Base-by-base conservation (phyloP, 2,888 invertebrate genomes). In the Sphinx pinastri region DNA sequence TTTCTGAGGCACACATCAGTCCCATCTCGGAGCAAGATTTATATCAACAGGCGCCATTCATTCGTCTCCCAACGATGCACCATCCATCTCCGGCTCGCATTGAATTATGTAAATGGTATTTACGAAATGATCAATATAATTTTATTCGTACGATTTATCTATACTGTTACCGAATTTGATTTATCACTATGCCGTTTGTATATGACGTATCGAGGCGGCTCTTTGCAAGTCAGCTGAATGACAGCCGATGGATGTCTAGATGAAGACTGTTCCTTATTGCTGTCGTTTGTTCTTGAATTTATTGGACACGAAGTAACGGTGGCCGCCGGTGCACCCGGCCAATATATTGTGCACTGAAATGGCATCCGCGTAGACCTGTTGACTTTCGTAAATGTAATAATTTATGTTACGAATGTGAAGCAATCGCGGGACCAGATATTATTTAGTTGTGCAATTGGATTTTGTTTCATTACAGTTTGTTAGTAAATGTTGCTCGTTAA, bases 291-390 rank as follows among this genome's bases (percentile, higher is more conserved):
- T 88, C 86, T 86, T 86, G 84, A 87, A 90, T 92, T 92, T 92
- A 92, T 92, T 90, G 88, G 87, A 88, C 90, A 91, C 91, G 91
- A 90, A 89, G 84, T 91, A 91, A 91, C 90, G 89, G 91, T 88
- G 82, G 85, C 84, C 80, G 55, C 45, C 68, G 68, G 19, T 12
- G 79, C 80, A 76, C 81, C 75, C 79, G 81, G 76, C 76, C 88
- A 85, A 88, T 86, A 85, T 88, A 89, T 87, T 84, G 82, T 79
- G 78, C 77, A 70, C 80, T 81, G 81, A 87, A 87, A 87, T 80
- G 79, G 80, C 81, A 84, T 84, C 82, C 83, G 81, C 79, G 83
- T 81, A 85, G 87, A 87, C 84, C 84, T 85, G 87, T 85, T 86
- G 85, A 86, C 82, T 88, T 83, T 85, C 84, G 81, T 82, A 83